Evolutionary conservation across 1,140 invertebrate species (phyloP).

Genomic region (Atopsyche davidsoni): DNA sequence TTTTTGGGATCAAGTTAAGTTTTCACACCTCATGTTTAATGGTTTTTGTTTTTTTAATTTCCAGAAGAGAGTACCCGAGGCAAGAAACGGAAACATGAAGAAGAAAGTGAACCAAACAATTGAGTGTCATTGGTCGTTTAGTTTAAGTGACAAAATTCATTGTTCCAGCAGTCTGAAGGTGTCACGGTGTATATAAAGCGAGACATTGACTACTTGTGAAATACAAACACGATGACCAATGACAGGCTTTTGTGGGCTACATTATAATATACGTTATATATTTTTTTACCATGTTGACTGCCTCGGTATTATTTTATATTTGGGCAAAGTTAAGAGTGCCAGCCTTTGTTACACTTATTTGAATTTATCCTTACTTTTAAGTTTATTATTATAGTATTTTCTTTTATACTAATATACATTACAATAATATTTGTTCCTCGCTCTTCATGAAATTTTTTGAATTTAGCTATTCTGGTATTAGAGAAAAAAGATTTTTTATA

Average conservation of each 20-base stretch:
- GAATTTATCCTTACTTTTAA: slow-evolving; percentile 25
- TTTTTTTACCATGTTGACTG: slow-evolving; percentile 30
- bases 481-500: too few species aligned
- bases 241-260: slow-evolving; percentile 17
- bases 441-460: too few species aligned
- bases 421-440: too few species aligned
- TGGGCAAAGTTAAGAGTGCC: slow-evolving; percentile 26
- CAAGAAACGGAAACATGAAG: slow-evolving; percentile 50
- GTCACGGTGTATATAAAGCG: slow-evolving; percentile 22
- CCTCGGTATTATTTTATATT: slow-evolving; percentile 27
- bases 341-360: slow-evolving; percentile 29
- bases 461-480: too few species aligned
- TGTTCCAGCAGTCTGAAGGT: slow-evolving; percentile 23
- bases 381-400: neutral
- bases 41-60: slow-evolving; percentile 6
- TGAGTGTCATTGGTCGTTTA: slow-evolving; percentile 35
- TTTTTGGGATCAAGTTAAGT: too few species aligned
- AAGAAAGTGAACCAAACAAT: slow-evolving; percentile 39
- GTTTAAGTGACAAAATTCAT: slow-evolving; percentile 23
- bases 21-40: neutral
- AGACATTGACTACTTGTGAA: slow-evolving; percentile 5
- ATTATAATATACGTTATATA: slow-evolving; percentile 27
- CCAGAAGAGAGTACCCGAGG: slow-evolving; percentile 47
- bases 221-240: slow-evolving; percentile 23
- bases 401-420: neutral